Evolutionary conservation across 2,113 vertebrate genomes (phyloP), one percentile per base, ranked within the genome.

Genomic region (Rhipidura dahli): DNA sequence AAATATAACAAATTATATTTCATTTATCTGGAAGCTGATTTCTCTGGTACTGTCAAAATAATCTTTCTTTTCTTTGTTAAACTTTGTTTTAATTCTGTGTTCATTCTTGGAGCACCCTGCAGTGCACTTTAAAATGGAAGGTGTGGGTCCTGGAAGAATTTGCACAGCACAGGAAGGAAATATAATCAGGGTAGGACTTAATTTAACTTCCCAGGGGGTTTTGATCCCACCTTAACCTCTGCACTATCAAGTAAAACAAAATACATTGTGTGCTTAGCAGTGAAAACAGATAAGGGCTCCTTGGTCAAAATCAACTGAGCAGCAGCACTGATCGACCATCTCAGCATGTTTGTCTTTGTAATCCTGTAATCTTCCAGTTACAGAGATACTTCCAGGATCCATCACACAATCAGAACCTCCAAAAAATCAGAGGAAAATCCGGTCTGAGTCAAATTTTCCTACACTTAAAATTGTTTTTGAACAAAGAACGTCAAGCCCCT

Each of bases 151-250:
- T 91, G 83, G 65, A 91, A 76, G 71, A 91, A 88, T 94, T 93
- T 97, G 20, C 81, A 83, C 81, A 91, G 71, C 7, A 2, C 86
- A 60, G 94, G 91, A 97, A 97, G 96, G 90, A 97, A 98, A 93
- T 92, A 73, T 20, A 68, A 77, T 95, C 28, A 96, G 83, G 24
- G 56, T 53, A 69, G 85, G 83, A 83, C 76, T 88, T 87, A 86
- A 69, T 63, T 90, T 72, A 81, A 77, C n/a, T 96, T 97, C 69
- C 77, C 22, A 30, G 69, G 63, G 56, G 64, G 84, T 89, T 92
- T 80, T 90, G 49, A 72, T 97, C 40, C 83, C 54, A 64, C 49
- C 40, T 93, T 97, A 91, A 94, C 91, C 81, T 96, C 51, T 79
- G 87, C 42, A 24, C 49, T 93, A 49, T 90, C 79, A 66, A 88